Percentiles rank a stretch among this genome's conserved stretches.
These are phyloP conservation scores for Zaprionus taronus DNA, from an alignment of 1,140 invertebrate genomes.

Conservation along the genomic window DNA sequence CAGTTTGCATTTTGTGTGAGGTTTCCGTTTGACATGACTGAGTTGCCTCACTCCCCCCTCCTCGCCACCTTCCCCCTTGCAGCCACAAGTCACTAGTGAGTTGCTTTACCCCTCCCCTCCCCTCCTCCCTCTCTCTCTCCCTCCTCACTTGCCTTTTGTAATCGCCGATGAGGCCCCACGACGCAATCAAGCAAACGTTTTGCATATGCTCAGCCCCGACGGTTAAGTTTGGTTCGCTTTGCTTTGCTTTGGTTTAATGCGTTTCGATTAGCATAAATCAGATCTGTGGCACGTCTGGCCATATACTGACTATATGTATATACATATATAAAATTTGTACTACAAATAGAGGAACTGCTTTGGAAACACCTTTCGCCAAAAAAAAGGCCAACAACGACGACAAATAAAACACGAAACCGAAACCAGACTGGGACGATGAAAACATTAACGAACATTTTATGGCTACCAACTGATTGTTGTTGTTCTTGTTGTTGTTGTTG, in stretches of 20 bases:
- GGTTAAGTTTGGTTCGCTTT: background rate
- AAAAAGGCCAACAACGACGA: constrained; percentile 35
- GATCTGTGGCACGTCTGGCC: constrained; percentile 40
- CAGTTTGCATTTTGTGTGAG: constrained; percentile 75
- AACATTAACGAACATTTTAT: constrained; percentile 76
- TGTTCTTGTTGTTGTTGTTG: constrained; percentile 34
- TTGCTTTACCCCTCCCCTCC: background rate
- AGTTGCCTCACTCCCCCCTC: background rate
- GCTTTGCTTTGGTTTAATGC: constrained; percentile 55
- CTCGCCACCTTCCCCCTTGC: no score
- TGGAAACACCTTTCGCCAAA: constrained; percentile 73
- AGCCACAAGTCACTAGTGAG: constrained; percentile 5
- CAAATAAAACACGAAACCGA: constrained; percentile 52
- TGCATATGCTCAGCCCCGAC: constrained; percentile 60
- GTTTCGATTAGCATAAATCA: constrained; percentile 79
- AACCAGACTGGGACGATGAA: constrained; percentile 66
- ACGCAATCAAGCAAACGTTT: constrained; percentile 69
- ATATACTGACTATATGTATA: constrained; percentile 18
- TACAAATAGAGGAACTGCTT: constrained; percentile 68
- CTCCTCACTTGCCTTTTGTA: constrained; percentile 11
- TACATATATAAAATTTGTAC: constrained; percentile 50
- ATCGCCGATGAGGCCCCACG: constrained; percentile 19
- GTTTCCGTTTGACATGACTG: constrained; percentile 75
- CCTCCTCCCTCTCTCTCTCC: background rate
- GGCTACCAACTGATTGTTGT: constrained; percentile 69